These are phyloP conservation scores for Scomber colias DNA, from an alignment of 2,113 vertebrate species.

Conservation along the genomic window DNA sequence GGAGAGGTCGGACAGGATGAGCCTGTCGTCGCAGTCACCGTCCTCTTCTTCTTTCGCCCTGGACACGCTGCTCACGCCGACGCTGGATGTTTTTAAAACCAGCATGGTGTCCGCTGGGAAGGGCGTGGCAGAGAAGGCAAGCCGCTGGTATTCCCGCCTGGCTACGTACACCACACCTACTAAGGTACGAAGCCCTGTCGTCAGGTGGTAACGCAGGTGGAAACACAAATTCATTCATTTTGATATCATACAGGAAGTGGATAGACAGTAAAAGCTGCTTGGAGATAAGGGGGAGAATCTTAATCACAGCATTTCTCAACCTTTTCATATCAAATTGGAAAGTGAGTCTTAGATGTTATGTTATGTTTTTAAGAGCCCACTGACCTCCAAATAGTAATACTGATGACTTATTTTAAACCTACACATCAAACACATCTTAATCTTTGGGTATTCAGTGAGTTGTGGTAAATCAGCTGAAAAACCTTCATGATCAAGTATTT, in stretches of 20 bases:
- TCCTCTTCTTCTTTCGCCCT: constrained; percentile 88
- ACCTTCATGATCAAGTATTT: background rate
- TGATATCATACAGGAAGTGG: no score
- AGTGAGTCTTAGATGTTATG: background rate
- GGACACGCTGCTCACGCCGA: constrained; percentile 91
- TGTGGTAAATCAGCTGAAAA: background rate
- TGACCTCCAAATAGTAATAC: background rate
- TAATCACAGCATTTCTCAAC: no score
- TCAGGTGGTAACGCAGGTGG: background rate
- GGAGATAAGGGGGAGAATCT: no score
- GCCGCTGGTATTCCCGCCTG: constrained; percentile 94
- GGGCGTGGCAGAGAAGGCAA: constrained; percentile 95
- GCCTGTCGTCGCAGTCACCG: constrained; percentile 85
- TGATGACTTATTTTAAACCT: background rate
- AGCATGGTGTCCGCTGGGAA: constrained; percentile 94
- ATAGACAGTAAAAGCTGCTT: no score
- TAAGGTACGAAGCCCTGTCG: constrained; percentile 83
- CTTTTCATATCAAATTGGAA: no score
- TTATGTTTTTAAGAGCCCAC: no score
- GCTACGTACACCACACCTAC: constrained; percentile 88
- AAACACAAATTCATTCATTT: background rate
- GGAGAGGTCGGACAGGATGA: constrained; percentile 63
- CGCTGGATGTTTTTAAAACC: constrained; percentile 93
- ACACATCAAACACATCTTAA: background rate
- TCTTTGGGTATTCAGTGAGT: background rate